phyloP scores from a whole-genome alignment of 1,140 invertebrate species.

The Drosophila pachea region DNA sequence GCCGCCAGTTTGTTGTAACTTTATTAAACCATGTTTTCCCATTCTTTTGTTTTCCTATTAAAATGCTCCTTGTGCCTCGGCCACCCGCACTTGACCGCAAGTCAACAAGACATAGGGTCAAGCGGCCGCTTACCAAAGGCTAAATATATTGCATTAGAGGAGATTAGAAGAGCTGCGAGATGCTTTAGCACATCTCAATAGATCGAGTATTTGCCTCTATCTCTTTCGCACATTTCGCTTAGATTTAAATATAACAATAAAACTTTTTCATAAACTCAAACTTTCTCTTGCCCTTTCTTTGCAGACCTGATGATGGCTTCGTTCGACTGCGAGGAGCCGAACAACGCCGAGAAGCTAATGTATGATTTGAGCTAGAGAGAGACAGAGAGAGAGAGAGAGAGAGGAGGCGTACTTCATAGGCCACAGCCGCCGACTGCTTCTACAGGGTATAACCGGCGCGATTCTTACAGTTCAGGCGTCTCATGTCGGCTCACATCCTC shows the following conservation, averaged over 20 bases:
- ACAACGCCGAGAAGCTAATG: constrained; percentile 77
- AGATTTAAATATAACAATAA: too few species aligned
- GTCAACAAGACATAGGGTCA: constrained; percentile 9
- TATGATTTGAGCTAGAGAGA: constrained; percentile 69
- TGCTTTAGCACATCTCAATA: too few species aligned
- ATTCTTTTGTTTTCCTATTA: constrained; percentile 39
- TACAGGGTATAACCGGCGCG: constrained; percentile 25
- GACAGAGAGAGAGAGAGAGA: not conserved
- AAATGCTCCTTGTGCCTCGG: constrained; percentile 32
- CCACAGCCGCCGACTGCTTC: constrained; percentile 38
- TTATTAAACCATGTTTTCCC: constrained; percentile 42
- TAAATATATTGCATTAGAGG: not conserved
- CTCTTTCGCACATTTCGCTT: too few species aligned
- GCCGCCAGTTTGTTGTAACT: constrained; percentile 41
- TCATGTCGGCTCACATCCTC: constrained; percentile 47
- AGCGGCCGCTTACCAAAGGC: constrained; percentile 19
- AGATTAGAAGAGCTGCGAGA: not conserved
- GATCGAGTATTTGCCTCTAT: too few species aligned
- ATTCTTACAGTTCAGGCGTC: constrained; percentile 38
- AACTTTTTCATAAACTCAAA: too few species aligned
- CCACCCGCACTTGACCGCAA: constrained; percentile 32
- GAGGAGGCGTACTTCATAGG: constrained; percentile 33
- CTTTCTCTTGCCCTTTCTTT: constrained; percentile 25
- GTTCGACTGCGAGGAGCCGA: constrained; percentile 75
- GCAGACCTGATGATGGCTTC: constrained; percentile 78